A percentile compares a stretch with the other conserved stretches of the same genome.
phyloP scores from a whole-genome alignment of 2,888 invertebrate genomes.

The Acanthosepion pharaonis region DNA sequence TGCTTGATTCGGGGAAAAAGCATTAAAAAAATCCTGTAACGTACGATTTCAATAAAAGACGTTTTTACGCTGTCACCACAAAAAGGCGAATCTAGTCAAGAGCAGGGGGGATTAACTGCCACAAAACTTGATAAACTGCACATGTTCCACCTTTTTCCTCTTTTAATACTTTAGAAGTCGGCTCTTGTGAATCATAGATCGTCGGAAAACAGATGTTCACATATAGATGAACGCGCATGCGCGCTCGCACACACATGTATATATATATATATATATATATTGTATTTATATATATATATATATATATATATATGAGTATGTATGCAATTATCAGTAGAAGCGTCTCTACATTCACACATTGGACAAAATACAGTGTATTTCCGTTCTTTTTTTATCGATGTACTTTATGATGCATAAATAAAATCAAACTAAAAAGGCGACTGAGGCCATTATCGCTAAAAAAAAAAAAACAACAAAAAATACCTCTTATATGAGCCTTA shows the following conservation, averaged over 20 bases:
- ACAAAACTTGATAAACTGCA: not conserved
- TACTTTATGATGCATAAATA: too few relatives aligned
- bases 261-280: not conserved
- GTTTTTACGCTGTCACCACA: not conserved
- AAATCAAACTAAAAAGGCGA: too few relatives aligned
- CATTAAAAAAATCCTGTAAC: not conserved
- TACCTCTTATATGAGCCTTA: too few relatives aligned
- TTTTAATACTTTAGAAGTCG: not conserved
- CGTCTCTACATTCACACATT: too few relatives aligned
- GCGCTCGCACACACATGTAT: not conserved
- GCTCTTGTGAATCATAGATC: not conserved
- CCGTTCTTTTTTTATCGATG: too few relatives aligned
- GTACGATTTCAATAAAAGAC: not conserved
- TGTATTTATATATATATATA: conserved; percentile 13
- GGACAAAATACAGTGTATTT: too few relatives aligned
- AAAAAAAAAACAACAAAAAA: too few relatives aligned
- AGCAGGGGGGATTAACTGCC: not conserved
- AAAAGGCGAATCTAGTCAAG: not conserved
- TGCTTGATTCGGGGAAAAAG: too few relatives aligned
- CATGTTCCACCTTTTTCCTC: not conserved
- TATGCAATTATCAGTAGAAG: too few relatives aligned
- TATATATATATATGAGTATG: not conserved
- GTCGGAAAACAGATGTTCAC: not conserved
- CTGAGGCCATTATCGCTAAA: too few relatives aligned
- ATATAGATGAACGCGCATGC: not conserved